These are phyloP conservation scores for Morone chrysops DNA, from an alignment of 2,113 vertebrate genomes.

Conservation along the genomic window DNA sequence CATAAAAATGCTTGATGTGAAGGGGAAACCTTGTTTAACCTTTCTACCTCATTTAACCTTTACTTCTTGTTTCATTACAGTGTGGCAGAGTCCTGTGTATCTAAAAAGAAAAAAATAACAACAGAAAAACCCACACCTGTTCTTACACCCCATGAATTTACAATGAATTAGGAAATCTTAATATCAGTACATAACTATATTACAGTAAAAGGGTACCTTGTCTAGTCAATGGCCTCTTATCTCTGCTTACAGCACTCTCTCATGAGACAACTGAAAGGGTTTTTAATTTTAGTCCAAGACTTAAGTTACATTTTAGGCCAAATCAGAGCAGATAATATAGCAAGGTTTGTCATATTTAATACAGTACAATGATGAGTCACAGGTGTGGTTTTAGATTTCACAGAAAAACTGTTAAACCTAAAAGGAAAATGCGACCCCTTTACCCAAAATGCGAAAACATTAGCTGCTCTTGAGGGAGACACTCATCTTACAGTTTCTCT, in stretches of 20 bases:
- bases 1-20: constrained; percentile 35
- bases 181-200: neutral
- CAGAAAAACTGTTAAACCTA: neutral
- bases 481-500: neutral
- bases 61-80: constrained; percentile 1
- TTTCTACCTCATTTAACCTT: constrained; percentile 46
- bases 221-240: neutral
- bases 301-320: neutral
- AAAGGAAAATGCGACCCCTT: neutral
- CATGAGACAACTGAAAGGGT: neutral
- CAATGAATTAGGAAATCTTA: constrained; percentile 33
- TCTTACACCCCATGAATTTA: constrained; percentile 14
- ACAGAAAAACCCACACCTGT: constrained; percentile 25
- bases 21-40: constrained; percentile 59
- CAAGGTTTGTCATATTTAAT: neutral
- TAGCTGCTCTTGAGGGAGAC: neutral
- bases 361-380: neutral
- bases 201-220: neutral
- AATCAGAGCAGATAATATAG: neutral
- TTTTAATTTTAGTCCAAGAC: neutral
- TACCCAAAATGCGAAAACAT: constrained; percentile 14
- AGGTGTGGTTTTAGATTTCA: constrained; percentile 5
- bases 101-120: neutral
- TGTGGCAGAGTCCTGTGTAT: neutral
- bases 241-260: neutral